A percentile compares a stretch with the other conserved stretches of the same genome.
Conservation (phyloP, 2,797 vertebrate species). For the Ctenopoma multispine region DNA sequence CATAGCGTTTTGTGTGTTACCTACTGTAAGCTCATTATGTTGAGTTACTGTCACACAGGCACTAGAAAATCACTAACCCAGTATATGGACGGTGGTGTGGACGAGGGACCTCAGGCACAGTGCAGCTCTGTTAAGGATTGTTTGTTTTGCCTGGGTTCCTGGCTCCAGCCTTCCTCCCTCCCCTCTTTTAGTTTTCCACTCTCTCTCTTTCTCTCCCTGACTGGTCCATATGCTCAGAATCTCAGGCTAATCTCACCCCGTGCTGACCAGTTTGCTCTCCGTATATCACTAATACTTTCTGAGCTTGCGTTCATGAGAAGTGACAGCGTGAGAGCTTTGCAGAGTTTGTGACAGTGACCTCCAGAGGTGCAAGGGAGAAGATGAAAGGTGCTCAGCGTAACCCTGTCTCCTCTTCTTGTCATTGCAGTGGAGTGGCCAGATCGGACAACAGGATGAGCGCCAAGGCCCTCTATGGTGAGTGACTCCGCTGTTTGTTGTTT, state of each 20-base stretch:
- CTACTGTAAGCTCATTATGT: constrained; percentile 5
- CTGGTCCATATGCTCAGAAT: constrained; percentile 77
- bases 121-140: constrained; percentile 83
- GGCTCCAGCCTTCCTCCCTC: constrained; percentile 55
- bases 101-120: constrained; percentile 83
- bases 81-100: constrained; percentile 69
- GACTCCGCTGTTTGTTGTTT: constrained; percentile 7
- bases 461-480: constrained; percentile 88
- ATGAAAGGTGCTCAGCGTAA: constrained; percentile 83
- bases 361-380: constrained; percentile 45
- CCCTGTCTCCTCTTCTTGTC: constrained; percentile 72
- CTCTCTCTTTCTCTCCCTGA: constrained; percentile 50
- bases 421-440: constrained; percentile 86
- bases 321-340: constrained; percentile 28
- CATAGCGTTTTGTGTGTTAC: constrained; percentile 51
- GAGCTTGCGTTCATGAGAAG: constrained; percentile 35
- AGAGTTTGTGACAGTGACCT: constrained; percentile 37
- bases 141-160: constrained; percentile 81
- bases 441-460: constrained; percentile 88
- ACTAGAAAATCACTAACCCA: constrained; percentile 70
- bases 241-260: constrained; percentile 75
- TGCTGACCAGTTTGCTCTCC: constrained; percentile 51
- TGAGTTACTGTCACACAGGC: constrained; percentile 38
- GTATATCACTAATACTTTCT: constrained; percentile 29
- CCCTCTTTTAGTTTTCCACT: constrained; percentile 39